Evolutionary conservation across 2,113 vertebrate genomes (phyloP), one percentile per base, ranked within the genome.

Genomic region (Cyprinodon tularosa): DNA sequence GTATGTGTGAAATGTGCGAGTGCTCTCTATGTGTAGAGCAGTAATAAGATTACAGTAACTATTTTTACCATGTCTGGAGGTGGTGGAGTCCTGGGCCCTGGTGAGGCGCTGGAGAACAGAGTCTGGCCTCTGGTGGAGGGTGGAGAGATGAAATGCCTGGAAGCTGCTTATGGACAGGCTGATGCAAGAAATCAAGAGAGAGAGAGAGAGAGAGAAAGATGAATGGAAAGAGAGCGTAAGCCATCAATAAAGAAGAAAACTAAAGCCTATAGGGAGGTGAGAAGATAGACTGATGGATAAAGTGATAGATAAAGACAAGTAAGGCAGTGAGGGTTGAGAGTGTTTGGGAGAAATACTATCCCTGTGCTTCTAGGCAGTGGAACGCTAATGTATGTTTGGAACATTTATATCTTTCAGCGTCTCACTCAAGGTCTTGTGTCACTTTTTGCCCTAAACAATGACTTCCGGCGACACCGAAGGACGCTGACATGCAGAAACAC

Each of bases 151-250:
- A 86, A 96, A 95, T 17, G 90, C 91, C 65, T 93, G 84, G 80
- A 95, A 96, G 72, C 93, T 94, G 66, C 89, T 93, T 77, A 96
- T 93, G 81, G 93, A 89, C 71, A 94, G 86, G 74, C 96, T 96
- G 88, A 57, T 57, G 50, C 17, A 57, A 57, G 50, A 6, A 57
- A 57, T 17, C 50, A 8, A 29, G 22, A 53, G 68, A 40, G 11
- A 53, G 59, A 63, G n/a, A 61, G 76, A 50, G 22, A 59, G 6
- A 63, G 22, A 48, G 38, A 63, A 22, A 72, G 64, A 59, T 4
- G 60, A 22, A 64, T 53, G 61, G 42, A 74, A 29, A n/a, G 44
- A 6, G 48, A 68, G 64, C 57, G 70, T 80, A 22, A 77, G 77
- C 50, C 3, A 42, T 50, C 45, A 76, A 84, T 62, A 59, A 71